Evolutionary conservation across 35 echinoderm and acorn worm genomes (phyloP), one percentile per base, ranked within the genome.

Genomic region (Chiridota heheva): DNA sequence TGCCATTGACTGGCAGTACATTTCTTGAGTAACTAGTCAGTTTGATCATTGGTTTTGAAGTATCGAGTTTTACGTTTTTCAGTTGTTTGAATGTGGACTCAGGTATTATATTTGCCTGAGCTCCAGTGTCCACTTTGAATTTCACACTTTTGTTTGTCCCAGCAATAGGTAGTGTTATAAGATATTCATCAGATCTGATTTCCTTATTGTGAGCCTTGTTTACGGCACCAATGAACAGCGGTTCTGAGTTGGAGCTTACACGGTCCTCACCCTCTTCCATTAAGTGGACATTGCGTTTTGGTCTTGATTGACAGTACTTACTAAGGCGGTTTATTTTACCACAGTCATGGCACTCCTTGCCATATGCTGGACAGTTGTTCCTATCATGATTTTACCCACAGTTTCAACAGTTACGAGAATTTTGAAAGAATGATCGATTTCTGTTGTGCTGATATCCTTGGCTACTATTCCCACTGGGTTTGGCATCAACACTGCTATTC

Each of bases 11-110:
- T 5, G 10, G 5, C n/a, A 80, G 49, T 63, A 35, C 40, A 42
- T 80, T 17, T 17, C 76, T 44, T 15, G 76, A 40, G n/a, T 80
- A 80, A 36, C 76, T 80, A 60, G 76, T 80, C 51, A 80, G 10
- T 2, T 34, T 31, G 20, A 28, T 80, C 26, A n/a, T 17, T 5
- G 76, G 42, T 15, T 75, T 80, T 1, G 34, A 41, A 36, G 62
- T 18, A 15, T 60, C 22, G 44, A 61, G 31, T 10, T 39, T 59
- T 15, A 1, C 36, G 22, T 47, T 22, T 75, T 22, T 4, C 1
- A 80, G 58, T 35, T 80, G 49, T 17, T 80, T 80, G 55, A 80
- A 62, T 36, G 17, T 61, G 31, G 31, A 2, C 8, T 39, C 40
- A 2, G 71, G 71, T 44, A 75, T 44, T 41, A 75, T 48, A 26